phyloP scores from a whole-genome alignment of 2,888 invertebrate genomes.

The Amaurobius ferox region DNA sequence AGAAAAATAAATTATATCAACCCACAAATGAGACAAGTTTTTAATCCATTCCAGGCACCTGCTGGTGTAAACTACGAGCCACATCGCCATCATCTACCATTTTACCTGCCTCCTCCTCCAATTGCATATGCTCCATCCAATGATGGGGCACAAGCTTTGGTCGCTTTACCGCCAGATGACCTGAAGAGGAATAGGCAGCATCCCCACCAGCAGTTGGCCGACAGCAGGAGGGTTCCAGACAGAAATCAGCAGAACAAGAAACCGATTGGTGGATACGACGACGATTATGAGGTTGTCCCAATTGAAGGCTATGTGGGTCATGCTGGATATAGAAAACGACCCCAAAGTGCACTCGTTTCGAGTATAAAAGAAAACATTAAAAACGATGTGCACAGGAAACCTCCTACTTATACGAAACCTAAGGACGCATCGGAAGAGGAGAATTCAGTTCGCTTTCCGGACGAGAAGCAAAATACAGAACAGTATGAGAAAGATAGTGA shows the following conservation, averaged over 20 bases:
- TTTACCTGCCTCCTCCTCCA: constrained; percentile 25
- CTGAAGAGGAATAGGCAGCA: neutral
- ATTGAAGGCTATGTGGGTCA: constrained; percentile 52
- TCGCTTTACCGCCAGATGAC: constrained; percentile 53
- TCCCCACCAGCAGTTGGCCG: neutral
- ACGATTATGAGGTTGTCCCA: constrained; percentile 14
- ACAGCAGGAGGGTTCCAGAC: neutral
- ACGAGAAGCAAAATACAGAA: neutral
- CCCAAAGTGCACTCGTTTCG: constrained; percentile 39
- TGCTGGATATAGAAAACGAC: constrained; percentile 52
- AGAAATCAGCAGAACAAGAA: neutral
- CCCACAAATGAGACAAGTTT: no score
- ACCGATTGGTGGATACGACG: constrained; percentile 21
- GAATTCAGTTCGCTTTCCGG: constrained; percentile 38
- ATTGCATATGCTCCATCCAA: constrained; percentile 56
- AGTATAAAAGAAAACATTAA: constrained; percentile 43
- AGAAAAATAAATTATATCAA: no score
- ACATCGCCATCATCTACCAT: neutral
- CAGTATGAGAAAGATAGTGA: constrained; percentile 2
- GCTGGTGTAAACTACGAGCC: constrained; percentile 50
- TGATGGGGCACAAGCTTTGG: constrained; percentile 49
- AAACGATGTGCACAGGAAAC: constrained; percentile 44
- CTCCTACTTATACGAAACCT: constrained; percentile 46
- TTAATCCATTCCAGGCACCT: constrained; percentile 39
- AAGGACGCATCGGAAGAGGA: constrained; percentile 11